Evolutionary conservation across 2,797 vertebrate species (phyloP).

Genomic region (Tachyglossus aculeatus): DNA sequence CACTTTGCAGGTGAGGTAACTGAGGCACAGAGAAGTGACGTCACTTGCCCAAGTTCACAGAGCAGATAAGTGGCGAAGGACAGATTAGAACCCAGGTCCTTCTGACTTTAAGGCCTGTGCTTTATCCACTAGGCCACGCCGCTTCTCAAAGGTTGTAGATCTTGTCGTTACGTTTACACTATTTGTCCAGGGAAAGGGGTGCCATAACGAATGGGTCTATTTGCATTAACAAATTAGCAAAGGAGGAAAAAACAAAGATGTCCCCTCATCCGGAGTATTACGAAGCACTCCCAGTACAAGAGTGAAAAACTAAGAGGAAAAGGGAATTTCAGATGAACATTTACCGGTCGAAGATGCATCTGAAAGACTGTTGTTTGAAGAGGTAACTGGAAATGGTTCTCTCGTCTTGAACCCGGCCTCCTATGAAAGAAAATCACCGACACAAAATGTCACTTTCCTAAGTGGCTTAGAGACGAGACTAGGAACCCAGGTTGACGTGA

Average conservation of each 20-base stretch:
- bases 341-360: conserved; percentile 74
- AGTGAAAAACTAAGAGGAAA: conserved; percentile 30
- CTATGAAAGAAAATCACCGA: conserved; percentile 70
- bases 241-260: no score
- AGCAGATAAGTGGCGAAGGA: no score
- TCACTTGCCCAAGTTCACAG: no score
- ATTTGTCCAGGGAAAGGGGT: conserved; percentile 46
- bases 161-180: conserved; percentile 52
- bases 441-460: conserved; percentile 47
- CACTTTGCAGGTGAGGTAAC: no score
- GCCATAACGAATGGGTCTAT: no score
- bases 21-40: no score
- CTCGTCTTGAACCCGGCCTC: conserved; percentile 65
- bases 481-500: conserved; percentile 27
- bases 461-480: conserved; percentile 51
- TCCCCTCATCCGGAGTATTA: no score
- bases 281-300: conserved; percentile 21
- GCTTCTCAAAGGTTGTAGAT: no score
- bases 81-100: no score
- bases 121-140: no score
- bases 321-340: conserved; percentile 49
- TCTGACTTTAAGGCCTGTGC: no score
- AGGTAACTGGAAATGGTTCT: conserved; percentile 61
- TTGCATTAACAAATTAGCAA: no score
- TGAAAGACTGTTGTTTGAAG: conserved; percentile 61